Conservation (phyloP, 2,888 invertebrate species). For the Hirudinaria manillensis region DNA sequence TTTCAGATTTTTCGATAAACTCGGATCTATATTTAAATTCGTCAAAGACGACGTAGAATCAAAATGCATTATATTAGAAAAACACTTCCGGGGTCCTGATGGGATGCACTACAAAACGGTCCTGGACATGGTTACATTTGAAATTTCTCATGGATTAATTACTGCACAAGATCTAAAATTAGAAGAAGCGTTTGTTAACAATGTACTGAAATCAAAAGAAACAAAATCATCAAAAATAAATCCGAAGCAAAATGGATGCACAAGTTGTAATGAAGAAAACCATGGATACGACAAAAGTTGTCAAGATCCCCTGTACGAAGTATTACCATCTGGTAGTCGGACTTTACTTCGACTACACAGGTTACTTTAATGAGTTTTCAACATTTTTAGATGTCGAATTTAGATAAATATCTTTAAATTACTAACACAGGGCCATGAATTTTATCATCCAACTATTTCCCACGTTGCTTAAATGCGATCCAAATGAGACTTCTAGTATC, state of each 20-base stretch:
- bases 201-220: too few relatives aligned
- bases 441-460: slow-evolving; percentile 20
- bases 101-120: neutral
- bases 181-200: too few relatives aligned
- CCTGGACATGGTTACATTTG: neutral
- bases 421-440: neutral
- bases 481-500: neutral
- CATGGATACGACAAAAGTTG: neutral
- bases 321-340: slow-evolving; percentile 17
- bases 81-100: neutral
- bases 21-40: slow-evolving; percentile 18
- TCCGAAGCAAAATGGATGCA: neutral
- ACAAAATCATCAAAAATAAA: too few relatives aligned
- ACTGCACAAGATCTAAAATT: neutral
- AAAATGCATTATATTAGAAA: slow-evolving; percentile 16
- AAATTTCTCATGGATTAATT: slow-evolving; percentile 2
- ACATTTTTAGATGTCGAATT: neutral
- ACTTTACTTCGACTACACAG: slow-evolving; percentile 10
- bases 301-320: neutral
- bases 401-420: neutral
- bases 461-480: neutral
- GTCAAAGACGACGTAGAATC: slow-evolving; percentile 16
- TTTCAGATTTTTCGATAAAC: slow-evolving; percentile 7
- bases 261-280: neutral
- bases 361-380: neutral